Evolutionary conservation across 1,140 invertebrate species (phyloP).

Genomic region (Odontomachus brunneus): DNA sequence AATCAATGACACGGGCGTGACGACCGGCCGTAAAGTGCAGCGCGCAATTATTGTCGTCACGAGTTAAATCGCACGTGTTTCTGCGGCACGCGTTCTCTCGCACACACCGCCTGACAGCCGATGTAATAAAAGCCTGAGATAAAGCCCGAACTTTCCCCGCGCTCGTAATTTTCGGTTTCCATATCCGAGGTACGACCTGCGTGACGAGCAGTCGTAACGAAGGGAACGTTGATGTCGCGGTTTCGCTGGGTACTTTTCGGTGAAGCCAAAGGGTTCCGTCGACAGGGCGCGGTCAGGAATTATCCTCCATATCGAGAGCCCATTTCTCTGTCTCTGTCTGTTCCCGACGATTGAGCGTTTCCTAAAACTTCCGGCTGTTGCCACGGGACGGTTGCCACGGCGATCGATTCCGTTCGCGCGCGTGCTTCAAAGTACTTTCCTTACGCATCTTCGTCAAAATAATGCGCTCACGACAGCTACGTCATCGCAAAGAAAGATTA

Average conservation of each 20-base stretch:
- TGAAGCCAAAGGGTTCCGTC: conserved; percentile 29
- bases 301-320: conserved; percentile 41
- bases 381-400: background rate
- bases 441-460: conserved; percentile 1
- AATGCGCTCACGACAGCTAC: no score
- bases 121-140: conserved; percentile 71
- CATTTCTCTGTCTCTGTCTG: background rate
- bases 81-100: conserved; percentile 39
- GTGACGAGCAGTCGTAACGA: conserved; percentile 71
- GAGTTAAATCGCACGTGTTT: conserved; percentile 70
- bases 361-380: background rate
- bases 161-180: conserved; percentile 72
- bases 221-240: conserved; percentile 52
- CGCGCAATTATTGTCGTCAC: conserved; percentile 75
- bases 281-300: conserved; percentile 32
- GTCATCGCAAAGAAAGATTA: no score
- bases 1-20: conserved; percentile 73
- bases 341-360: background rate
- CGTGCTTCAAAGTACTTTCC: background rate
- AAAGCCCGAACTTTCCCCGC: conserved; percentile 66
- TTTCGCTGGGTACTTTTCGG: conserved; percentile 50
- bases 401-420: background rate
- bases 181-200: conserved; percentile 66
- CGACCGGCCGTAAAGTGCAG: conserved; percentile 70
- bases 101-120: conserved; percentile 65